Percentiles rank a stretch among this genome's conserved stretches.
Evolutionary conservation across 2,888 invertebrate species (phyloP).

Genomic region (Conomelus anceps): DNA sequence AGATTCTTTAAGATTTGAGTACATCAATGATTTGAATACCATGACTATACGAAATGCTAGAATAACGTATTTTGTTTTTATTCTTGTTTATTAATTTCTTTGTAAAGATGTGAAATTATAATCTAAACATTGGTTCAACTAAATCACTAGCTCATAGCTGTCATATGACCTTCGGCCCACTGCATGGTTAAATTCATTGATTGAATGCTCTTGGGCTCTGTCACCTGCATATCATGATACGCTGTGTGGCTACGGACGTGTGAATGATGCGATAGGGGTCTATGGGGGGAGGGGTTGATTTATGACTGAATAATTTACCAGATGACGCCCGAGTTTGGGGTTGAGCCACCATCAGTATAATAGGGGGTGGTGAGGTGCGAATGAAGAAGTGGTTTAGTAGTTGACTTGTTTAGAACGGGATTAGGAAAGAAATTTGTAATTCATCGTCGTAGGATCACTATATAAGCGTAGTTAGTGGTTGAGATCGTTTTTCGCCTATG

Average conservation of each 20-base stretch:
- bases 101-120: too few species aligned
- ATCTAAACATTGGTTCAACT: too few species aligned
- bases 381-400: neutral
- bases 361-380: neutral
- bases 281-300: neutral
- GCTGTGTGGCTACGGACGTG: neutral
- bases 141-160: too few species aligned
- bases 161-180: neutral
- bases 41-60: too few species aligned
- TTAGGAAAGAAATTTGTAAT: neutral
- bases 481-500: neutral
- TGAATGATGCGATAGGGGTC: neutral
- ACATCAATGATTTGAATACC: too few species aligned
- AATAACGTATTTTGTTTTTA: too few species aligned
- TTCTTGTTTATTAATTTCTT: too few species aligned
- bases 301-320: neutral
- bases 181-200: neutral
- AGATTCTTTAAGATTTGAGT: too few species aligned
- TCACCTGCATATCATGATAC: neutral
- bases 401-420: neutral
- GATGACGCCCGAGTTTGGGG: neutral
- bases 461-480: neutral
- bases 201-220: neutral
- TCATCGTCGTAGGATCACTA: neutral
- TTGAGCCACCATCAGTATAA: neutral